Conservation (phyloP, 2,888 invertebrate species). For the Cheilosia variabilis region DNA sequence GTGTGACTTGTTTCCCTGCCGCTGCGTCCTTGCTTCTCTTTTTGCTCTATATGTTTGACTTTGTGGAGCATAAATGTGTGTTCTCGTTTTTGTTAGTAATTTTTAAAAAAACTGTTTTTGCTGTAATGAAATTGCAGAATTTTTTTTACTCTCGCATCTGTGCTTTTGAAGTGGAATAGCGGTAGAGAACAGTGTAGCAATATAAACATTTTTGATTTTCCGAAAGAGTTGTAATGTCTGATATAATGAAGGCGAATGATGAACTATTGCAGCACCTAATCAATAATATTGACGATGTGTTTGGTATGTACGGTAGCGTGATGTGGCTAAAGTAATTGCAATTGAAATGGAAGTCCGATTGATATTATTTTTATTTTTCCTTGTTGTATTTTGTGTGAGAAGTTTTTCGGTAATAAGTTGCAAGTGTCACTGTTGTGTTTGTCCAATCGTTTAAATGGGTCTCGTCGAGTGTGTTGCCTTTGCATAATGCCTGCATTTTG, state of each 20-base stretch:
- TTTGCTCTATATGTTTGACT: constrained; percentile 20
- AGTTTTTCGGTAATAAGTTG: constrained; percentile 1
- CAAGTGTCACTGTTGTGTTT: constrained; percentile 15
- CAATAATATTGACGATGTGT: constrained; percentile 81
- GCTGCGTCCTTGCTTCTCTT: constrained; percentile 34
- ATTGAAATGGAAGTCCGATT: constrained; percentile 4
- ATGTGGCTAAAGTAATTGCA: constrained; percentile 30
- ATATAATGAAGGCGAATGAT: constrained; percentile 78
- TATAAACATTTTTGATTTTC: constrained; percentile 2
- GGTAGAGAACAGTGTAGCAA: background rate
- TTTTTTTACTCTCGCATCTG: constrained; percentile 31
- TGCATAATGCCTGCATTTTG: too few relatives aligned
- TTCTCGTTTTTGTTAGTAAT: constrained; percentile 18
- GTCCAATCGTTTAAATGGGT: background rate
- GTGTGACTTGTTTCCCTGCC: constrained; percentile 43
- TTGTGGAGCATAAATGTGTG: constrained; percentile 21
- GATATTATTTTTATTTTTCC: constrained; percentile 5
- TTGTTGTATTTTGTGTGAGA: constrained; percentile 1
- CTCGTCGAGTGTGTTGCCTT: background rate
- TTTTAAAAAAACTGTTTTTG: background rate
- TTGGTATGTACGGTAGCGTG: constrained; percentile 79
- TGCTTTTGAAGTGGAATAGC: constrained; percentile 62
- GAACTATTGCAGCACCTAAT: constrained; percentile 81
- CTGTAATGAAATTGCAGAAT: constrained; percentile 22
- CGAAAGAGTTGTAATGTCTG: constrained; percentile 48